phyloP scores from a whole-genome alignment of 2,888 invertebrate species.

The Lochmaea capreae region DNA sequence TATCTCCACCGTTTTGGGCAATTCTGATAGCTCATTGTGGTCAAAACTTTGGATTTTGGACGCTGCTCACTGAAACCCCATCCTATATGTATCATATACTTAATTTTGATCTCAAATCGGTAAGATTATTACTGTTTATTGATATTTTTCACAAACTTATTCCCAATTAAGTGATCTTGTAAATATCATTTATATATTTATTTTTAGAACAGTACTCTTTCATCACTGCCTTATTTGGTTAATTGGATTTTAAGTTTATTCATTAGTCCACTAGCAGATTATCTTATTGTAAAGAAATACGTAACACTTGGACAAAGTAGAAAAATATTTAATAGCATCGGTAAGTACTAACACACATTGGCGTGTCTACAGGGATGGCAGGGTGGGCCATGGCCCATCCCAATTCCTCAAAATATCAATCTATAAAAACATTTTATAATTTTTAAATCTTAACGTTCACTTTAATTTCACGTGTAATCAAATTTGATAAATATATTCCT shows the following conservation, averaged over 20 bases:
- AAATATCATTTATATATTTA: not conserved
- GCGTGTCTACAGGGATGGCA: no score
- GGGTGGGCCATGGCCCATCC: no score
- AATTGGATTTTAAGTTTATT: conserved; percentile 79
- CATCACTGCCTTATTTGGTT: conserved; percentile 78
- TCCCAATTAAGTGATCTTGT: no score
- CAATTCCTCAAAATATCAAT: no score
- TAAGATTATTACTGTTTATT: conserved; percentile 56
- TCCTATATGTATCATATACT: conserved; percentile 82
- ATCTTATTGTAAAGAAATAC: conserved; percentile 66
- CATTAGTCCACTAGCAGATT: conserved; percentile 76
- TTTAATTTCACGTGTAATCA: no score
- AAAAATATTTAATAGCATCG: conserved; percentile 73
- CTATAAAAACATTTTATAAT: no score
- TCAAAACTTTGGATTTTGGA: conserved; percentile 87
- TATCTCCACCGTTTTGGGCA: conserved; percentile 81
- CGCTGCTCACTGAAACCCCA: conserved; percentile 84
- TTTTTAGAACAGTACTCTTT: conserved; percentile 75
- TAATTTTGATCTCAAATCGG: conserved; percentile 76
- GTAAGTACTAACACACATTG: no score
- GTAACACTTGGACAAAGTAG: conserved; percentile 56
- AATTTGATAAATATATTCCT: no score
- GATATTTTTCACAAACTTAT: not conserved
- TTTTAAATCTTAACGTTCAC: no score
- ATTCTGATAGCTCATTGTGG: conserved; percentile 78